Percentiles rank a stretch among this genome's conserved stretches.
Conservation (phyloP, 2,113 vertebrate species). For the Aythya baeri region DNA sequence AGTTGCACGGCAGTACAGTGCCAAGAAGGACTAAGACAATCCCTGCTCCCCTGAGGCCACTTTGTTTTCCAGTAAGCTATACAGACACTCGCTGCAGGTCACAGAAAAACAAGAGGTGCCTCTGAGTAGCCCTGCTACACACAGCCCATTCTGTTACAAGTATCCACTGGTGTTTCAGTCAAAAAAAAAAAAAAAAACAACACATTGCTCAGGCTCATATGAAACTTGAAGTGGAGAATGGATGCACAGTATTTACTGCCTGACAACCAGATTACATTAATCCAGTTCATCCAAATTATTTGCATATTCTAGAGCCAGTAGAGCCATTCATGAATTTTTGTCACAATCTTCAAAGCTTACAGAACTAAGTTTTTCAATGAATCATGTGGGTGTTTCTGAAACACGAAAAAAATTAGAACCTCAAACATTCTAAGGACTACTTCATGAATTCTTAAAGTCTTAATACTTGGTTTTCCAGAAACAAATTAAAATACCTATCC, state of each 20-base stretch:
- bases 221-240: not conserved
- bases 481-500: not conserved
- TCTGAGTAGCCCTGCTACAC: not conserved
- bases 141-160: not conserved
- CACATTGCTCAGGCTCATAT: accelerated
- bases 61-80: not conserved
- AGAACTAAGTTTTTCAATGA: not conserved
- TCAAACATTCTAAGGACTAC: not conserved
- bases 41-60: not conserved
- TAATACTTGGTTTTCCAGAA: not conserved
- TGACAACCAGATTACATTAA: not conserved
- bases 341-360: not conserved
- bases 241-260: not conserved
- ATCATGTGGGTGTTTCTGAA: not conserved
- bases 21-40: not conserved
- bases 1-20: not conserved
- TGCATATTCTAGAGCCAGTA: not conserved
- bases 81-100: not conserved
- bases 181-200: not conserved
- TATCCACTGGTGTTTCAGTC: not conserved
- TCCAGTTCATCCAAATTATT: not conserved
- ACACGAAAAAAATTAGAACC: not conserved
- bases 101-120: not conserved
- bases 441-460: not conserved
- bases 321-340: not conserved